Evolutionary conservation across 2,113 vertebrate genomes (phyloP).

Genomic region (Sinocyclocheilus maitianheensis): DNA sequence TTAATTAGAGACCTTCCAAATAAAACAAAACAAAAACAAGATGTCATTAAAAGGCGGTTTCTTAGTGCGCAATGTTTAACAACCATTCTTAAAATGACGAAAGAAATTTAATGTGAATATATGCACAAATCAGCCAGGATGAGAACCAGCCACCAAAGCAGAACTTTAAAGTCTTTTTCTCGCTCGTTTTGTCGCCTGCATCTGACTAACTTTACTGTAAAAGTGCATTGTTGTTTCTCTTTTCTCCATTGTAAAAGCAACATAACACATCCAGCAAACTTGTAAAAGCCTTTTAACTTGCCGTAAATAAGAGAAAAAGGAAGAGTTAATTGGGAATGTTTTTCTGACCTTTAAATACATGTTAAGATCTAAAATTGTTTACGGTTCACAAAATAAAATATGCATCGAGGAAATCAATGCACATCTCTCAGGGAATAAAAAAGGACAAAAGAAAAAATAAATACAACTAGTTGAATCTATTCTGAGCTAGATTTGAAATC

Average conservation of each 20-base stretch:
- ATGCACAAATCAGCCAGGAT: constrained; percentile 68
- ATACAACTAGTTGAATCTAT: not conserved
- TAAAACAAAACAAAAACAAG: constrained; percentile 65
- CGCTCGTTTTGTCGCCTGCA: constrained; percentile 61
- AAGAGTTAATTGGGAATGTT: constrained; percentile 10
- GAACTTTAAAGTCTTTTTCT: constrained; percentile 58
- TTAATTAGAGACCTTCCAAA: constrained; percentile 65
- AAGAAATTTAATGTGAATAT: constrained; percentile 56
- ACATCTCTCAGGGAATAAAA: constrained; percentile 12
- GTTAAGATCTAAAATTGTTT: not conserved
- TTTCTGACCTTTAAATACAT: not conserved
- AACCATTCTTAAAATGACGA: constrained; percentile 67
- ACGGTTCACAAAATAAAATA: not conserved
- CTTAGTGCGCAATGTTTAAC: constrained; percentile 68
- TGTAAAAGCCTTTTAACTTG: constrained; percentile 24
- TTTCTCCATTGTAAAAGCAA: constrained; percentile 23
- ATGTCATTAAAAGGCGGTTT: constrained; percentile 72
- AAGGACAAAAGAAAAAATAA: not conserved
- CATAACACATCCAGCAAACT: constrained; percentile 30
- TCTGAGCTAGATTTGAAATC: not conserved
- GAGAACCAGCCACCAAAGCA: constrained; percentile 59
- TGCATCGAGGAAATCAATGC: not conserved
- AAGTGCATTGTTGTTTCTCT: constrained; percentile 35
- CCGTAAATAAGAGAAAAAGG: not conserved
- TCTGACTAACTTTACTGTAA: constrained; percentile 63